Evolutionary conservation across 1,140 invertebrate species (phyloP).

Genomic region (Pseudachorutes palmiensis): DNA sequence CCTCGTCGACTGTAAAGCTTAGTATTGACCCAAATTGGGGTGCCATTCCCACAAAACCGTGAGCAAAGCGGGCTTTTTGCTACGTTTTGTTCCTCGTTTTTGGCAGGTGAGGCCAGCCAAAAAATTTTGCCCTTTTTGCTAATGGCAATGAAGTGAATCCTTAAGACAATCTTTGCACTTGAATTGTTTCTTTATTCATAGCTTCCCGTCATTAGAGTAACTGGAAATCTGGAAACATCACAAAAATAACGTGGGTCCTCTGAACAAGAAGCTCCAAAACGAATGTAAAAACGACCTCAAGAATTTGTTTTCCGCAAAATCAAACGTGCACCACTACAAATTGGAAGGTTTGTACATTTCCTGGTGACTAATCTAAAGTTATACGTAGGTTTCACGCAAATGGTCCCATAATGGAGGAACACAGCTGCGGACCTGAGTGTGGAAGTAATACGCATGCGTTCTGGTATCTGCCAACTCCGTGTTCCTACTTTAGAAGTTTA

Average conservation of each 20-base stretch:
- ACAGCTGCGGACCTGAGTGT: neutral
- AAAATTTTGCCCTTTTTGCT: too few species aligned
- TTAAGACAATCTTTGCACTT: neutral
- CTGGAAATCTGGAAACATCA: neutral
- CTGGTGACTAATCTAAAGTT: too few species aligned
- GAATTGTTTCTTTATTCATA: neutral
- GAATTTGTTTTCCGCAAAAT: neutral
- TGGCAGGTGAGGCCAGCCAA: too few species aligned
- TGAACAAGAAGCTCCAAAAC: neutral
- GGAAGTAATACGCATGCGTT: neutral
- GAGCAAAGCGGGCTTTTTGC: too few species aligned
- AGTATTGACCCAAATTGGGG: too few species aligned
- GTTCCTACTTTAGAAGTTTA: neutral
- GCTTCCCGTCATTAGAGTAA: neutral
- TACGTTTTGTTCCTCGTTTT: too few species aligned
- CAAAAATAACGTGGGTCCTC: neutral
- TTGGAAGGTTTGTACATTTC: too few species aligned
- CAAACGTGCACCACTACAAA: neutral
- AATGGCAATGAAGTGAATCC: too few species aligned
- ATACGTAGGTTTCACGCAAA: neutral
- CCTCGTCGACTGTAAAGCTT: slow-evolving; percentile 1
- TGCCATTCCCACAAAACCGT: too few species aligned
- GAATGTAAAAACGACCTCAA: neutral
- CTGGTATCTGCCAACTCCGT: neutral
- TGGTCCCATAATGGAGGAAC: neutral